A percentile compares a stretch with the other conserved stretches of the same genome.
Evolutionary conservation across 2,113 vertebrate species (phyloP).

Genomic region (Brachyistius frenatus): DNA sequence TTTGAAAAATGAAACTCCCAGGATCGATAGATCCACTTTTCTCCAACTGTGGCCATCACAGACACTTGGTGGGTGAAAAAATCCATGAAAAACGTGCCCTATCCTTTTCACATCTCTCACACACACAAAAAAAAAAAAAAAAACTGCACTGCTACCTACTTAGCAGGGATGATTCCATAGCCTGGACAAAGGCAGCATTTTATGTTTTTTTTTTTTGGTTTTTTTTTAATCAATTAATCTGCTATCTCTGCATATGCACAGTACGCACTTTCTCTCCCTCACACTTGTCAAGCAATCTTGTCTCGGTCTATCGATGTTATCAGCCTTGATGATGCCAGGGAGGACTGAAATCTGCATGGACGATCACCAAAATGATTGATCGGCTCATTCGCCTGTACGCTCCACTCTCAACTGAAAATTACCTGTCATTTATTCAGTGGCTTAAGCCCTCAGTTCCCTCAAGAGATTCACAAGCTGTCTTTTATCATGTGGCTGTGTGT

Average conservation of each 20-base stretch:
- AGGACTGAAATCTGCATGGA: slow-evolving; percentile 82
- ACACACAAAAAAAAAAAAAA: slow-evolving; percentile 60
- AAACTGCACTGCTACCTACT: slow-evolving; percentile 47
- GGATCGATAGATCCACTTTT: slow-evolving; percentile 76
- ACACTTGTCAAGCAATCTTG: slow-evolving; percentile 65
- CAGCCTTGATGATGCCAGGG: slow-evolving; percentile 60
- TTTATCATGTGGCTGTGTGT: slow-evolving; percentile 45
- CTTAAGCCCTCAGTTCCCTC: slow-evolving; percentile 80
- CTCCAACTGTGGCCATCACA: slow-evolving; percentile 69
- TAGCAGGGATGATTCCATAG: slow-evolving; percentile 42
- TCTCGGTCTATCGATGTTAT: slow-evolving; percentile 56
- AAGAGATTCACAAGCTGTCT: slow-evolving; percentile 66
- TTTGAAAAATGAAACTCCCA: slow-evolving; percentile 72
- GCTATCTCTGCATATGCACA: slow-evolving; percentile 25
- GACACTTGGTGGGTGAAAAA: slow-evolving; percentile 41
- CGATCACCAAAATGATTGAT: slow-evolving; percentile 87
- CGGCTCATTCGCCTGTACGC: slow-evolving; percentile 69
- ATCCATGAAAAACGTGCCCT: slow-evolving; percentile 63
- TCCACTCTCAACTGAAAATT: slow-evolving; percentile 83
- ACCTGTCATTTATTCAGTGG: slow-evolving; percentile 87
- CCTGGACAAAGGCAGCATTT: slow-evolving; percentile 54
- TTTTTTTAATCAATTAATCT: slow-evolving; percentile 39
- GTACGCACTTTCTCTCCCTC: background rate
- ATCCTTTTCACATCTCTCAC: slow-evolving; percentile 34
- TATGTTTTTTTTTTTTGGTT: background rate